Conservation (phyloP, 2,113 vertebrate species). For the Panthera uncia region DNA sequence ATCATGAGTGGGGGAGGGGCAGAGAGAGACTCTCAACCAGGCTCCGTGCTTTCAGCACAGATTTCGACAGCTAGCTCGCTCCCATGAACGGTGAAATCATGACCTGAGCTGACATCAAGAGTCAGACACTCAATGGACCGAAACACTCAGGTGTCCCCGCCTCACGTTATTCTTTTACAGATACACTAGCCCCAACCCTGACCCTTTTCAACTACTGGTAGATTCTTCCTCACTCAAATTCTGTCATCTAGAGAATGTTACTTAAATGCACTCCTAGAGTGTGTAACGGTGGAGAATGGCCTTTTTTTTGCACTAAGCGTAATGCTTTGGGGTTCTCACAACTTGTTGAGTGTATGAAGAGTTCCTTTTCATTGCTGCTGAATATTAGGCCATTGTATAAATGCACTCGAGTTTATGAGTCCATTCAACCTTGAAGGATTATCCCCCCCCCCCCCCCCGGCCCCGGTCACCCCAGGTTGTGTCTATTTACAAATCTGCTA, state of each 20-base stretch:
- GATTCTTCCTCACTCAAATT: not conserved
- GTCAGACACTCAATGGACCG: no score
- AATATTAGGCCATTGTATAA: not conserved
- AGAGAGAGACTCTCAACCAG: no score
- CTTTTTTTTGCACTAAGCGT: not conserved
- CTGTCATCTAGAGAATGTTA: not conserved
- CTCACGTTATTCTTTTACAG: not conserved
- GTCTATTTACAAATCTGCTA: not conserved
- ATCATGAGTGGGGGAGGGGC: no score
- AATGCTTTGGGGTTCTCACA: not conserved
- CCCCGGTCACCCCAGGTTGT: not conserved
- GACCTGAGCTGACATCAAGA: no score
- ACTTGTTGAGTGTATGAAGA: not conserved
- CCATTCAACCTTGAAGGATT: not conserved
- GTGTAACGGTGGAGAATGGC: not conserved
- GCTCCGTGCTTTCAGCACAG: no score
- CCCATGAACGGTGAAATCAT: no score
- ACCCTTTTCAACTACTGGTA: not conserved
- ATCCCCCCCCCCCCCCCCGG: rapidly evolving
- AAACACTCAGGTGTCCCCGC: no score
- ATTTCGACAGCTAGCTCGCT: no score
- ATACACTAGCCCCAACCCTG: rapidly evolving
- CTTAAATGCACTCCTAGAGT: not conserved
- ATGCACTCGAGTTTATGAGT: not conserved
- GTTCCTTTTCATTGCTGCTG: not conserved